phyloP scores from a whole-genome alignment of 2,888 invertebrate genomes.

The Lymantria monacha region DNA sequence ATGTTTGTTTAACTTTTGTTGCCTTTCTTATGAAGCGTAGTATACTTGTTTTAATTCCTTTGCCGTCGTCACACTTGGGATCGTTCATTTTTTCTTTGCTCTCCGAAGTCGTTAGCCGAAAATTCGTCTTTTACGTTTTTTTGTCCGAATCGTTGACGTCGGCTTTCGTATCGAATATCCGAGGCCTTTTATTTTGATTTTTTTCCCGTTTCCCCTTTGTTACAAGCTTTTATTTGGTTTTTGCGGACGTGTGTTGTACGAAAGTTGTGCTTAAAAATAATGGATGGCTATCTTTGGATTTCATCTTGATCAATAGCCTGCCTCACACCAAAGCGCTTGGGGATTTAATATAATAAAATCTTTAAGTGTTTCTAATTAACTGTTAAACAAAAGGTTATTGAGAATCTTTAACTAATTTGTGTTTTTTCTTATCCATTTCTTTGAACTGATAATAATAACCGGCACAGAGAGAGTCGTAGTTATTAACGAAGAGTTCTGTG shows the following conservation, averaged over 20 bases:
- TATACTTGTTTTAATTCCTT: conserved; percentile 60
- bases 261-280: conserved; percentile 15
- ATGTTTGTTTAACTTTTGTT: neutral
- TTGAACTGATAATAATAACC: no score
- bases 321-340: no score
- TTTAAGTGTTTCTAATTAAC: no score
- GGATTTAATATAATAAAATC: no score
- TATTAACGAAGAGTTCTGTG: no score
- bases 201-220: conserved; percentile 19
- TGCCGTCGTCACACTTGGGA: conserved; percentile 52
- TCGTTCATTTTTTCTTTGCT: conserved; percentile 55
- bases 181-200: conserved; percentile 21
- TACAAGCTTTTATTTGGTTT: conserved; percentile 23
- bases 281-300: conserved; percentile 11
- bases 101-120: conserved; percentile 48
- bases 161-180: conserved; percentile 34
- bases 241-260: conserved; percentile 4
- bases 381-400: no score
- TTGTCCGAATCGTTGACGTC: conserved; percentile 22
- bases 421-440: no score
- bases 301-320: neutral
- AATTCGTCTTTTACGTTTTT: conserved; percentile 38
- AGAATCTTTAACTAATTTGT: no score
- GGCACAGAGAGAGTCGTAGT: no score
- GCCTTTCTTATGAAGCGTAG: conserved; percentile 50